These are phyloP conservation scores for Ectobius pallidus DNA, from an alignment of 2,888 invertebrate species.

Conservation along the genomic window DNA sequence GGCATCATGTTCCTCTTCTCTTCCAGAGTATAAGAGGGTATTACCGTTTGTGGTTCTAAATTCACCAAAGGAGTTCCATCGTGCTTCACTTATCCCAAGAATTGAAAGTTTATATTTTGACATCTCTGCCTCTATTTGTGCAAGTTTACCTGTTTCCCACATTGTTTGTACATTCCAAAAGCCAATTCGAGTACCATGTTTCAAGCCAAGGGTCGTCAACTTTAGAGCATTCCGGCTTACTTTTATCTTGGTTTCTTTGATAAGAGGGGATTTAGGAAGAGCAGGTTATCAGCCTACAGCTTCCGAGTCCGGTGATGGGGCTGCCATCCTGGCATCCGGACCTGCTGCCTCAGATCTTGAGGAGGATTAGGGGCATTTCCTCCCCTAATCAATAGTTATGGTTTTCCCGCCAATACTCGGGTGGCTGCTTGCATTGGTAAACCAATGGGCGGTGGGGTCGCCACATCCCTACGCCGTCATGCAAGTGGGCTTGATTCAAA, in stretches of 20 bases:
- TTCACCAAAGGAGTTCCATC: too few relatives aligned
- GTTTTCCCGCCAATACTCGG: not conserved
- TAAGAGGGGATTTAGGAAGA: not conserved
- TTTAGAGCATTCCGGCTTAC: not conserved
- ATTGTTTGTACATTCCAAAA: too few relatives aligned
- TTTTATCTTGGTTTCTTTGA: constrained; percentile 9
- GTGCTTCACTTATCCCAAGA: too few relatives aligned
- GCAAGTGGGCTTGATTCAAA: not conserved
- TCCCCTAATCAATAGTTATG: not conserved
- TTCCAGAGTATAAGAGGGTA: too few relatives aligned
- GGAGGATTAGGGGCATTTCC: not conserved
- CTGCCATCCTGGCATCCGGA: constrained; percentile 5
- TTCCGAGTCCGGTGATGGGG: constrained; percentile 1
- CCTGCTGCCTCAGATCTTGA: constrained; percentile 5
- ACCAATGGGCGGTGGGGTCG: constrained; percentile 4
- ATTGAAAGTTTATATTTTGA: too few relatives aligned
- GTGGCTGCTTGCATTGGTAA: not conserved
- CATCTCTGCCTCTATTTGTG: too few relatives aligned
- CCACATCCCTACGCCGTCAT: not conserved
- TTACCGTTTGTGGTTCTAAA: too few relatives aligned
- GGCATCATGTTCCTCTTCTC: too few relatives aligned
- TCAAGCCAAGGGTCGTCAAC: not conserved
- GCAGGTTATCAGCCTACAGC: constrained; percentile 9
- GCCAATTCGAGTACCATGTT: too few relatives aligned
- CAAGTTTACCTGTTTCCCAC: too few relatives aligned